Evolutionary conservation across 2,113 vertebrate genomes (phyloP).

Genomic region (Propithecus coquereli): DNA sequence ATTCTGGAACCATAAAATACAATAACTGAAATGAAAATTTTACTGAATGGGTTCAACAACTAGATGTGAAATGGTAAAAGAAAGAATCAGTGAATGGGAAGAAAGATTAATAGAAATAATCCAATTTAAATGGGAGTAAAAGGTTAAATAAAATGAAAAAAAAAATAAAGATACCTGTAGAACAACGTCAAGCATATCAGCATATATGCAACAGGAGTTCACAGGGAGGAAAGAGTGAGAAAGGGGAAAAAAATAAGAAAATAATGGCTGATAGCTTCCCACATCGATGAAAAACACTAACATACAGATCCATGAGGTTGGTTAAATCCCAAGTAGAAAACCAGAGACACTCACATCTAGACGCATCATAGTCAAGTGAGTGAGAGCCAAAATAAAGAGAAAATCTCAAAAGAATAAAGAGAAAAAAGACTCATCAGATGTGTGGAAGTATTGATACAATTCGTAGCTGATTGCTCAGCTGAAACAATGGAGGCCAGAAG

Average conservation of each 20-base stretch:
- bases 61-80: neutral
- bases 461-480: neutral
- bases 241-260: neutral
- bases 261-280: neutral
- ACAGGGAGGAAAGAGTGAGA: neutral
- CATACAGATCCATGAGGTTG: neutral
- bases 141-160: neutral
- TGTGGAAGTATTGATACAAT: neutral
- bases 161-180: too few relatives aligned
- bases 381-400: neutral
- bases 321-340: neutral
- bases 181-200: neutral
- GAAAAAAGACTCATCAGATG: neutral
- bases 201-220: too few relatives aligned
- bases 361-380: too few relatives aligned
- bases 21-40: neutral
- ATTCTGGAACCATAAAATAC: neutral
- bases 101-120: neutral
- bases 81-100: neutral
- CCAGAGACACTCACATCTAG: neutral
- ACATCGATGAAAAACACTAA: neutral
- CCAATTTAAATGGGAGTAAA: neutral
- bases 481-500: neutral
- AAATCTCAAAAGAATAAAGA: neutral
- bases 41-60: neutral